A percentile compares a stretch with the other conserved stretches of the same genome.
Evolutionary conservation across 2,888 invertebrate species (phyloP).

Genomic region (Papilio demoleus): DNA sequence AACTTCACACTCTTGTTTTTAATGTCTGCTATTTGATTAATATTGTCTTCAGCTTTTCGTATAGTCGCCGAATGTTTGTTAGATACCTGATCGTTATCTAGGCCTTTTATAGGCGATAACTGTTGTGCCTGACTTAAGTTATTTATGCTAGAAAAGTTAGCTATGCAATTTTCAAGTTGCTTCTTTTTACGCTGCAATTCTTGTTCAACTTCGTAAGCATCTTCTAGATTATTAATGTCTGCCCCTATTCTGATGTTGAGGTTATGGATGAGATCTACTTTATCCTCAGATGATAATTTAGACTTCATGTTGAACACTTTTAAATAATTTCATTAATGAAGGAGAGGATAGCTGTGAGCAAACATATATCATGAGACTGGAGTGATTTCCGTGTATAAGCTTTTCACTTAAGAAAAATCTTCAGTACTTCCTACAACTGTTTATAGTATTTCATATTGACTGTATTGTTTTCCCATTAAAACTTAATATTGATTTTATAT

Average conservation of each 20-base stretch:
- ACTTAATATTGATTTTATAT: not conserved
- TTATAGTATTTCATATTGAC: not conserved
- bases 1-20: conserved; percentile 75
- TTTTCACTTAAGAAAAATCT: not conserved
- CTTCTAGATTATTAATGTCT: conserved; percentile 66
- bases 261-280: conserved; percentile 77
- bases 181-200: conserved; percentile 60
- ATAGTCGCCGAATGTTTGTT: conserved; percentile 85
- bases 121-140: conserved; percentile 18
- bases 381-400: not conserved
- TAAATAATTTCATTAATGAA: not conserved
- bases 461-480: not conserved
- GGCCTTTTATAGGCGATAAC: conserved; percentile 76
- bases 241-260: conserved; percentile 69
- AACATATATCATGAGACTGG: not conserved
- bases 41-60: conserved; percentile 84
- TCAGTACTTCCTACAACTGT: not conserved
- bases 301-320: conserved; percentile 43
- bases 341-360: not conserved
- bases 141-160: conserved; percentile 45
- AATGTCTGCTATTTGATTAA: conserved; percentile 75
- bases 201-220: conserved; percentile 60
- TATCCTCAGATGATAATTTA: conserved; percentile 62
- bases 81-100: conserved; percentile 85
- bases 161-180: conserved; percentile 64